phyloP scores from a whole-genome alignment of 37 sponge, comb jelly and placozoan species.

The Beroe ovata region DNA sequence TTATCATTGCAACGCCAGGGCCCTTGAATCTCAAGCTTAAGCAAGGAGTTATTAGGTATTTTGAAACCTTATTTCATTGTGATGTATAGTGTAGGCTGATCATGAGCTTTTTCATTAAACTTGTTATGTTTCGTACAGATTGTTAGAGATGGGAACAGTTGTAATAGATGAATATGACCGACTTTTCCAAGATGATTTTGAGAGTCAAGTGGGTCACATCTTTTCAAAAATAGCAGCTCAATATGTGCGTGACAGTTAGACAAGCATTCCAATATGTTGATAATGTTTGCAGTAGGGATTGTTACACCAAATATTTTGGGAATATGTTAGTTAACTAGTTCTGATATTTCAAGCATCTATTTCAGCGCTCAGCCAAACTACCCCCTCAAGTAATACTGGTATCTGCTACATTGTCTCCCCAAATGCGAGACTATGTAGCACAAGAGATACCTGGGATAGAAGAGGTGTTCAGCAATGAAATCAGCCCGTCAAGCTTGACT shows the following conservation, averaged over 20 bases:
- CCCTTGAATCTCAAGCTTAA: not conserved
- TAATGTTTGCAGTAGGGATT: no score
- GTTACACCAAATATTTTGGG: no score
- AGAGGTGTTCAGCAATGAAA: not conserved
- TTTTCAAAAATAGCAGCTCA: not conserved
- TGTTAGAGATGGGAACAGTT: not conserved
- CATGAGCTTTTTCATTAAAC: no score
- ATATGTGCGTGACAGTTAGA: not conserved
- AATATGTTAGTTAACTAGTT: no score
- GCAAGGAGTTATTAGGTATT: constrained; percentile 15
- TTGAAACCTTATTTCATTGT: no score
- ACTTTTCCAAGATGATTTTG: constrained; percentile 31
- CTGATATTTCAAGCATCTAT: no score
- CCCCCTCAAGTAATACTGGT: not conserved
- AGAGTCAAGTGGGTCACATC: constrained; percentile 9
- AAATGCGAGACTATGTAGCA: not conserved
- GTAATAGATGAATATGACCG: constrained; percentile 60
- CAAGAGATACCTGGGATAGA: not conserved
- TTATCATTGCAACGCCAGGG: constrained; percentile 7
- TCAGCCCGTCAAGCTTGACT: not conserved
- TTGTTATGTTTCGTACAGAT: constrained; percentile 8
- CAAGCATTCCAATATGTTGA: not conserved
- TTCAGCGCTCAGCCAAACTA: not conserved
- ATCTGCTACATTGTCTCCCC: constrained; percentile 13
- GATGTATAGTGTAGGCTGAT: no score